Evolutionary conservation across 2,888 invertebrate genomes (phyloP), one percentile per base, ranked within the genome.

Genomic region (Sinelater perroti): DNA sequence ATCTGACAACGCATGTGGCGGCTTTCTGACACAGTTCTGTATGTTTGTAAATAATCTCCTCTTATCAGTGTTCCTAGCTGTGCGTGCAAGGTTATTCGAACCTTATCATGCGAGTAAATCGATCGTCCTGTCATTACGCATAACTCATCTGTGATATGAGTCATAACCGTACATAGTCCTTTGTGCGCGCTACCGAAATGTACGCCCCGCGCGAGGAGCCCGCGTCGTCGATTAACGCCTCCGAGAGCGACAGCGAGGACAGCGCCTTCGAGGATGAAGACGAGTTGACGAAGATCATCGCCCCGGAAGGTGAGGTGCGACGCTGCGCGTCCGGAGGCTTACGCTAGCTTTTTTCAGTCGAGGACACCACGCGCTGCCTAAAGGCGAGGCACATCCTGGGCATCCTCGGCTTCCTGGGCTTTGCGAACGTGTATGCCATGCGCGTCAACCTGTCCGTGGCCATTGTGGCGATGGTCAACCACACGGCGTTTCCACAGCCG

Each of bases 391-490:
- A 90, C 70, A 85, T 91, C 2, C 82, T 95, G 53, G 93, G 93
- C 0, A 83, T 94, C 42, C 82, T 94, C 81, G 93, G 93, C 10
- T 95, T 95, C 73, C 81, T 93, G 45, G 95, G 94, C 8, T 93
- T 93, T 75, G 91, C 91, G 56, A 88, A 92, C 73, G 91, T 93
- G 2, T 95, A 95, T 78, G 92, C 93, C 0, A 91, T 94, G 90
- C 82, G 94, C 56, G 93, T 94, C 0, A 94, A 94, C 77, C 82
- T 97, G 21, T 95, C 95, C 0, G 93, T 97, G 14, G 95, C 96
- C 26, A 93, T 97, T 72, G 95, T 97, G 20, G 94, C 95, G 20
- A 97, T 97, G 97, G 91, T 93, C 30, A 92, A 92, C 75, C 83
- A 85, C 49, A 88, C 90, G 1, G 84, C 85, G 1, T 79, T 83